Base-by-base conservation (phyloP, 2,888 invertebrate species). In the Arrhopalites spinosus region DNA sequence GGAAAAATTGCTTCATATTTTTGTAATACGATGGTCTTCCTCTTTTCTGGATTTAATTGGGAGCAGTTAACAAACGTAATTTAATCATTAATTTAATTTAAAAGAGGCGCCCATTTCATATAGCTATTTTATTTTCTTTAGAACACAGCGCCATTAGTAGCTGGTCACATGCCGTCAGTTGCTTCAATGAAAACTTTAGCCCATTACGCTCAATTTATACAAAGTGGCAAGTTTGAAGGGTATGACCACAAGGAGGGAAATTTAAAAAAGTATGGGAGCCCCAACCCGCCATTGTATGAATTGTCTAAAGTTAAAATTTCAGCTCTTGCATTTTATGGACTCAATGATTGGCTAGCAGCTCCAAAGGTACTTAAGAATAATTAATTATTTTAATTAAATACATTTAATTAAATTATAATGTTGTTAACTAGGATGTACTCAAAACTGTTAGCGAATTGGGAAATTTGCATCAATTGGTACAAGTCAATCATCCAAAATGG, bases 111-210 rank as follows among this genome's bases (percentile, higher is more conserved):
- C 8, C 36, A 20, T 25, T 25, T 59, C 20, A 59, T 8, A 27
- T 27, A 25, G 25, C 29, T 2, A 43, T 20, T 29, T 2, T 78
- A 20, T 53, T 2, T 2, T 53, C 56, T 75, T 29, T 81, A 88
- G 87, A 87, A 88, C 43, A 85, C 92, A 76, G 82, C 93, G 71
- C 92, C 81, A 43, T 74, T 79, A 0, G 70, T 81, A 0, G 36
- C 80, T 63, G 81, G 80, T 13, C 82, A 82, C 63, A 74, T 77
- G 8, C 86, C 86, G 0, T 84, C 86, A 2, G 86, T 86, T 8
- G 84, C 85, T 5, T 86, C 86, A 0, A 82, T 83, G 0, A 80
- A 84, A 78, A 85, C 85, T 67, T 74, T 87, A 11, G 83, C 84
- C 17, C 86, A 87, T 80, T 87, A 83, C 79, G 84, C 83, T 17